Evolutionary conservation across 2,888 invertebrate species (phyloP).

Genomic region (Notodonta ziczac): DNA sequence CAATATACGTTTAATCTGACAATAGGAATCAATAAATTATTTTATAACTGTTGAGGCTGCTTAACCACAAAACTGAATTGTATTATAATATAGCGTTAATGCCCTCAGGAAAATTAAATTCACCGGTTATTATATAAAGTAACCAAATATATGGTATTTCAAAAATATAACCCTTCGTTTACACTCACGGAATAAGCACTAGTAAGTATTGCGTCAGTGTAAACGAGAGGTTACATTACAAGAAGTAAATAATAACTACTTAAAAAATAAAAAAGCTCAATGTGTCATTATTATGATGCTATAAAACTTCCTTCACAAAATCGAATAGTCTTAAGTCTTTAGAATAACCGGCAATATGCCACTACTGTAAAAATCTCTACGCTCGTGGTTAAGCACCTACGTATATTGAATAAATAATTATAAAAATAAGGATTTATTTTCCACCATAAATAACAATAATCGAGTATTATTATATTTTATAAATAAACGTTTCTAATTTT

Average conservation of each 20-base stretch:
- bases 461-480: constrained; percentile 60
- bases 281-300: no score
- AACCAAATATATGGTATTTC: no score
- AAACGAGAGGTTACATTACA: no score
- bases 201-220: no score
- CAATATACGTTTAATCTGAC: constrained; percentile 33
- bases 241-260: no score
- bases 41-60: constrained; percentile 37
- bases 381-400: constrained; percentile 16
- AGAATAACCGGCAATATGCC: background rate
- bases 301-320: no score
- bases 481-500: constrained; percentile 54
- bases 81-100: no score
- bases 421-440: constrained; percentile 41
- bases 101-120: no score
- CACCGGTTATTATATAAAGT: no score
- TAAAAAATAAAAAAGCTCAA: no score
- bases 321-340: background rate
- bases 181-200: no score
- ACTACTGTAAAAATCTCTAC: constrained; percentile 4
- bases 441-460: constrained; percentile 43
- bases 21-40: constrained; percentile 43
- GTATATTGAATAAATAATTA: constrained; percentile 21
- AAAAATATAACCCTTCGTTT: no score
- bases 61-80: constrained; percentile 4